Conservation (phyloP, 2,113 vertebrate species). For the Hippopotamus amphibius region DNA sequence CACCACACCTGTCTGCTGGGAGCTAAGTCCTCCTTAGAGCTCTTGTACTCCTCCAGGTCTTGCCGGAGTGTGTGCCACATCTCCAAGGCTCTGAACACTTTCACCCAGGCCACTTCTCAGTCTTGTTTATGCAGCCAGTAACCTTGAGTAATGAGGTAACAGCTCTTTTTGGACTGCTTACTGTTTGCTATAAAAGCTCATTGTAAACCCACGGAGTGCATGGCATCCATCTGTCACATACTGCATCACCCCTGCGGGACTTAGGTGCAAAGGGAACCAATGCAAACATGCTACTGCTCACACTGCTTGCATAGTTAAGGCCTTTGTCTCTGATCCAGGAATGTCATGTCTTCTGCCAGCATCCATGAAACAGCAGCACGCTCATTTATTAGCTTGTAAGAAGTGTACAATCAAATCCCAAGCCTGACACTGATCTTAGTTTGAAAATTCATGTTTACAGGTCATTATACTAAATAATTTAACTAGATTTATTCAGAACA, state of each 20-base stretch:
- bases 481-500: neutral
- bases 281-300: neutral
- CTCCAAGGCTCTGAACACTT: neutral
- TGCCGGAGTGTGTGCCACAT: neutral
- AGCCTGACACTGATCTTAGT: neutral
- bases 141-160: neutral
- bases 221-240: neutral
- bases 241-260: neutral
- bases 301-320: neutral
- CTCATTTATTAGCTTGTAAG: neutral
- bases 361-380: neutral
- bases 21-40: too few species aligned
- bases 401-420: slow-evolving; percentile 8
- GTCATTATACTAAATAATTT: neutral
- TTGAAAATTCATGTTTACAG: neutral
- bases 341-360: neutral
- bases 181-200: neutral
- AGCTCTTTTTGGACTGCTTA: neutral
- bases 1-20: neutral
- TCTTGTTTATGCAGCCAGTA: neutral
- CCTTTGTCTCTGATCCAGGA: neutral
- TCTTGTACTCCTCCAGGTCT: neutral
- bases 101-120: neutral
- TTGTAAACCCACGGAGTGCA: too few species aligned
- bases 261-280: too few species aligned